Evolutionary conservation across 2,888 invertebrate genomes (phyloP).

Genomic region (Philaethria dido): DNA sequence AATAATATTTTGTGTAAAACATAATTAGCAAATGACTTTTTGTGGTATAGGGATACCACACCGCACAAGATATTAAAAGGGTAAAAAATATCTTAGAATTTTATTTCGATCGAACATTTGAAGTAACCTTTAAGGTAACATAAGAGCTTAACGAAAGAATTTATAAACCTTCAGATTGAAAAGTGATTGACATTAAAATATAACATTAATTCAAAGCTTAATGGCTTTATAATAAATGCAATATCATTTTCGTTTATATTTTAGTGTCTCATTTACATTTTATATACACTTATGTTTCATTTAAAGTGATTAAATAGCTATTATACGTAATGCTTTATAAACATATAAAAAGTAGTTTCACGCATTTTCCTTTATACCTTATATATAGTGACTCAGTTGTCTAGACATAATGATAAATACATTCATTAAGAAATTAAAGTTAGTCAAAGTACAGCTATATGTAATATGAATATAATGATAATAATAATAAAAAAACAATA

Average conservation of each 20-base stretch:
- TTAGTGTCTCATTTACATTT: neutral
- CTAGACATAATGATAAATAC: neutral
- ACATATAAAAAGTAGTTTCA: no score
- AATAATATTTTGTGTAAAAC: no score
- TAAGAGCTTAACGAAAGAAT: slow-evolving; percentile 25
- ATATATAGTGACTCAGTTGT: neutral
- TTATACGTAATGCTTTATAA: neutral
- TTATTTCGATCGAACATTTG: slow-evolving; percentile 34
- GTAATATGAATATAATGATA: no score
- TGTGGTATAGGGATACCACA: no score
- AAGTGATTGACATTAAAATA: slow-evolving; percentile 37
- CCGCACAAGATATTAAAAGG: neutral
- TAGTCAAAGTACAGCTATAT: no score
- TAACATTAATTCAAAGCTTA: slow-evolving; percentile 28
- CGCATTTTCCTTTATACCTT: no score
- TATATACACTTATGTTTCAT: neutral
- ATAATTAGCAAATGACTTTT: no score
- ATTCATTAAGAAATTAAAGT: no score
- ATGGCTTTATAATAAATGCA: slow-evolving; percentile 10
- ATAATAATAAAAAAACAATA: no score
- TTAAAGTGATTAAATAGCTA: neutral
- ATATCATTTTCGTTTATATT: slow-evolving; percentile 12
- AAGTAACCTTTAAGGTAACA: slow-evolving; percentile 35
- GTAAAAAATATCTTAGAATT: slow-evolving; percentile 28
- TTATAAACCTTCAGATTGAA: slow-evolving; percentile 33